Base-by-base conservation (phyloP, 2,113 vertebrate species). In the Bubo scandiacus region DNA sequence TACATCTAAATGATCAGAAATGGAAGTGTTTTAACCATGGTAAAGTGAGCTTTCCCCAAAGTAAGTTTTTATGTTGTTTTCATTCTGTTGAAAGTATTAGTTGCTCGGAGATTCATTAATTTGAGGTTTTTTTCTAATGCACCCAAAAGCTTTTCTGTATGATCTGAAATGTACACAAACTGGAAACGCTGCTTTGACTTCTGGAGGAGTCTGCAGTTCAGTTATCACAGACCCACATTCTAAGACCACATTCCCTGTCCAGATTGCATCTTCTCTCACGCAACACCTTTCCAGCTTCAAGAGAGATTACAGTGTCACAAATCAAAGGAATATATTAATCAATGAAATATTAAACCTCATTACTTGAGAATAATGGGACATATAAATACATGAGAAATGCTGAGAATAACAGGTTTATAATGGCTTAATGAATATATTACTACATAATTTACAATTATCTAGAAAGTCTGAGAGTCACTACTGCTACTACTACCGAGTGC, bases 341-440 rank as follows among this genome's bases (percentile, higher is more conserved):
- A 82, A 85, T 65, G 25, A 67, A 86, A 95, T 52, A 88, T 12
- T 90, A 90, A 85, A 92, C 26, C 47, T 95, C 86, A 72, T 92
- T 82, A 79, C 67, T 72, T 80, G 59, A 71, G 66, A 92, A 90
- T 83, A 86, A 75, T 68, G 57, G 34, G 32, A 80, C 82, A 73
- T n/a, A 58, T 58, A 73, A 88, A 90, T 85, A 85, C 17, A 90
- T 52, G 66, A 96, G 70, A 75, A 92, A 88, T 57, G 32, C 67
- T 83, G 74, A 85, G 61, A 73, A 36, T 54, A 95, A 95, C 51
- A 85, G n/a, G 51, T 82, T 88, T 83, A 72, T 75, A 83, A 93
- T 68, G 62, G 59, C 57, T 86, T 95, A 75, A 96, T 94, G 54
- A 92, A 65, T 88, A 22, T 25, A 77, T 65, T 80, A 47, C 36